A percentile compares a stretch with the other conserved stretches of the same genome.
Evolutionary conservation across 2,113 vertebrate species (phyloP).

Genomic region (Bubo blakistoni): DNA sequence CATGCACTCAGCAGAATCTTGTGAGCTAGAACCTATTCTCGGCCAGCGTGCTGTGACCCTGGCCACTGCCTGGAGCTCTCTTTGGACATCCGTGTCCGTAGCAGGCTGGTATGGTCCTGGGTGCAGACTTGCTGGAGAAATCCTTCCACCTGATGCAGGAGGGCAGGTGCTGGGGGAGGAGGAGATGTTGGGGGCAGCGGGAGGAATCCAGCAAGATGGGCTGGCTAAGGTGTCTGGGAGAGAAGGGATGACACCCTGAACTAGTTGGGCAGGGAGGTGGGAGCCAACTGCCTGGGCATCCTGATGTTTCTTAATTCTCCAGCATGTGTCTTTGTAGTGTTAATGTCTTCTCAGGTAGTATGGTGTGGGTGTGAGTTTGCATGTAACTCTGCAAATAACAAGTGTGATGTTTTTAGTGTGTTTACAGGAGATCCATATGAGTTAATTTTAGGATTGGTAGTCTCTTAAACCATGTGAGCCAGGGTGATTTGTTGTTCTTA

Average conservation of each 20-base stretch:
- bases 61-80: neutral
- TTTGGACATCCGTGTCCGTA: rapidly evolving
- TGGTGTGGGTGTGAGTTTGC: neutral
- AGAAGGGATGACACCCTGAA: neutral
- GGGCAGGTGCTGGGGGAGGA: neutral
- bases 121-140: neutral
- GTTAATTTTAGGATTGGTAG: neutral
- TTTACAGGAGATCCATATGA: neutral
- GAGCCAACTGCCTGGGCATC: neutral
- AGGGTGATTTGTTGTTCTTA: neutral
- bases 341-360: neutral
- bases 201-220: neutral
- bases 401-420: neutral
- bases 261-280: neutral
- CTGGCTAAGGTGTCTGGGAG: neutral
- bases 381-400: neutral
- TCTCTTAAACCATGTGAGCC: neutral
- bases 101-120: rapidly evolving
- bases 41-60: neutral
- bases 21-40: neutral
- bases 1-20: neutral
- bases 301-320: neutral
- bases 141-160: neutral
- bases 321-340: neutral
- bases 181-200: neutral